Evolutionary conservation across 92 coral and sea anemone species (phyloP).

Genomic region (Hydrozoanthus gracilis): DNA sequence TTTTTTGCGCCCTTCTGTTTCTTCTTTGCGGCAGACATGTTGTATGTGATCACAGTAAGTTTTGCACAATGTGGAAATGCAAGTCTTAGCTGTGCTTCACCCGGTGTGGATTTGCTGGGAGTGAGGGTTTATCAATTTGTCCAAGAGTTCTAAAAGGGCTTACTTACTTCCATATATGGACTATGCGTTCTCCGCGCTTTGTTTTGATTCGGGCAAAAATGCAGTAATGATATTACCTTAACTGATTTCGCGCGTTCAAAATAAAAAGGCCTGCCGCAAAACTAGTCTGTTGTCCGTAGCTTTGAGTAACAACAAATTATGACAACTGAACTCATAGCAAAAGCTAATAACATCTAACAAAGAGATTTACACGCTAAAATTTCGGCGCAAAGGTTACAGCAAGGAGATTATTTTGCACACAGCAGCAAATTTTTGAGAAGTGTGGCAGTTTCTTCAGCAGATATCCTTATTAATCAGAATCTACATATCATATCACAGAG

Average conservation of each 20-base stretch:
- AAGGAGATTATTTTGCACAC: constrained; percentile 28
- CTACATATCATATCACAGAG: constrained; percentile 30
- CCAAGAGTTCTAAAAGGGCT: constrained; percentile 23
- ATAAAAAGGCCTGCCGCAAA: constrained; percentile 41
- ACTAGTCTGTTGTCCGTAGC: constrained; percentile 38
- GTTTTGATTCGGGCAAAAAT: constrained; percentile 36
- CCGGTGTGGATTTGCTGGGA: constrained; percentile 19
- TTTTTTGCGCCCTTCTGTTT: constrained; percentile 90
- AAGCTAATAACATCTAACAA: constrained; percentile 1
- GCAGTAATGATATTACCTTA: constrained; percentile 38
- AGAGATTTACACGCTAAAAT: constrained; percentile 2
- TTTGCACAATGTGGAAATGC: neutral
- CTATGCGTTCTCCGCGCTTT: constrained; percentile 10
- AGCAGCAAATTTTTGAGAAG: constrained; percentile 22
- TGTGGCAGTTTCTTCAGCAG: constrained; percentile 19
- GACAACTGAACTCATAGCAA: constrained; percentile 14
- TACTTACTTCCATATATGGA: constrained; percentile 33
- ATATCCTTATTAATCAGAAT: constrained; percentile 30
- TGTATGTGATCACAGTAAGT: neutral
- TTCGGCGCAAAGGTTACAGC: neutral
- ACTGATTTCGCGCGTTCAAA: constrained; percentile 36
- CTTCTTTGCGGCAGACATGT: constrained; percentile 63
- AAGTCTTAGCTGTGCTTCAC: neutral
- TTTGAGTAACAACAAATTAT: neutral
- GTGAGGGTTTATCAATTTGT: constrained; percentile 23